Conservation (phyloP, 1,140 invertebrate genomes). For the Drosophila gunungcola region DNA sequence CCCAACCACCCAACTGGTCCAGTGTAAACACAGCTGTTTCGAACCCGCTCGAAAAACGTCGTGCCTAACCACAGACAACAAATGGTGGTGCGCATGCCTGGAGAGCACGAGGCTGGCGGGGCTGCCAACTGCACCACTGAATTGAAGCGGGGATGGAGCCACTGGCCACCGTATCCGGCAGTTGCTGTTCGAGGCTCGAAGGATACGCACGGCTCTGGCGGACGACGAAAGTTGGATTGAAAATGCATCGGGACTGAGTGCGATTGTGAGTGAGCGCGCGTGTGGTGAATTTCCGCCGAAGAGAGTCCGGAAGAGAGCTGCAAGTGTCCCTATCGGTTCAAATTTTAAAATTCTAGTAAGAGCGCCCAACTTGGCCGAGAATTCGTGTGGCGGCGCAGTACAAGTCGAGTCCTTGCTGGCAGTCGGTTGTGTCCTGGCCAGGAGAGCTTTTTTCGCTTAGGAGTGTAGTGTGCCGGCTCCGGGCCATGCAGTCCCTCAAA, state of each 20-base stretch:
- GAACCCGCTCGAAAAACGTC: constrained; percentile 11
- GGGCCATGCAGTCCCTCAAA: constrained; percentile 28
- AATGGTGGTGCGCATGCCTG: constrained; percentile 57
- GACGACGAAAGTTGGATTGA: constrained; percentile 43
- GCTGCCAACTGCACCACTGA: constrained; percentile 59
- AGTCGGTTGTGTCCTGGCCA: constrained; percentile 67
- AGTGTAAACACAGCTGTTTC: constrained; percentile 74
- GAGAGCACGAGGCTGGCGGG: constrained; percentile 28
- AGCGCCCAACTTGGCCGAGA: constrained; percentile 22
- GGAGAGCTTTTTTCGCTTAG: constrained; percentile 37
- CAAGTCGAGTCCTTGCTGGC: constrained; percentile 63
- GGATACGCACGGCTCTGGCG: constrained; percentile 77
- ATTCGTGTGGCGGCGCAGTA: constrained; percentile 54
- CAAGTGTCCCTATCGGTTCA: constrained; percentile 13
- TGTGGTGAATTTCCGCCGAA: constrained; percentile 69
- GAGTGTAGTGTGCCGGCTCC: constrained; percentile 55
- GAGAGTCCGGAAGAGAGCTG: constrained; percentile 57
- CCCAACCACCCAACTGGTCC: constrained; percentile 15
- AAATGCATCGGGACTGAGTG: constrained; percentile 49
- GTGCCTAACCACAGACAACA: constrained; percentile 82
- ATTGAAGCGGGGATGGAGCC: background rate
- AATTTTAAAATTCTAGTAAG: constrained; percentile 4
- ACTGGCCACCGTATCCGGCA: constrained; percentile 28
- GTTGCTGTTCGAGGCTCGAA: constrained; percentile 80
- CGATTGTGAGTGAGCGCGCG: constrained; percentile 24